Evolutionary conservation across 2,113 vertebrate species (phyloP).

Genomic region (Rallus limicola): DNA sequence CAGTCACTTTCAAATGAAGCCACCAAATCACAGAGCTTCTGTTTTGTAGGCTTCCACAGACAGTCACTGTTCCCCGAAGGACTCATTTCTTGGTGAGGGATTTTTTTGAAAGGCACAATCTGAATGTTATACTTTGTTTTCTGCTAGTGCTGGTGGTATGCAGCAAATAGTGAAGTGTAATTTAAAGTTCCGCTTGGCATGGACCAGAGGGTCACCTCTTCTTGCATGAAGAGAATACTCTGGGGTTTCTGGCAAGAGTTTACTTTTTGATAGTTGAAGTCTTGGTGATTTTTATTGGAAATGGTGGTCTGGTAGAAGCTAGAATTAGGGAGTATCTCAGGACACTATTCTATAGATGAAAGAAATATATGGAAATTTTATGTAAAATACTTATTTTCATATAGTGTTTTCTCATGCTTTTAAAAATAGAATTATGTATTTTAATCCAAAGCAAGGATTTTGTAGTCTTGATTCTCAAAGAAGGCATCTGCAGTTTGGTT

Average conservation of each 20-base stretch:
- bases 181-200: not conserved
- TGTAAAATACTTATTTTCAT: not conserved
- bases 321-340: not conserved
- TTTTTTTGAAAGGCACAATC: not conserved
- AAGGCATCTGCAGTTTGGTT: not conserved
- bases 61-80: not conserved
- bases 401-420: not conserved
- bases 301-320: not conserved
- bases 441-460: not conserved
- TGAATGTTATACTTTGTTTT: not conserved
- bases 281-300: not conserved
- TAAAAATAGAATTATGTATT: not conserved
- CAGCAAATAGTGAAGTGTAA: not conserved
- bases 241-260: not conserved
- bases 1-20: constrained; percentile 23
- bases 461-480: not conserved
- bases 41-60: not conserved
- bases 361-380: not conserved
- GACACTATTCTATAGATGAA: not conserved
- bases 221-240: not conserved
- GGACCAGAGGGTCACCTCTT: not conserved
- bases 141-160: not conserved
- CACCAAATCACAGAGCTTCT: not conserved
- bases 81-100: not conserved
- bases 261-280: not conserved